Evolutionary conservation across 2,797 vertebrate genomes (phyloP).

Genomic region (Helicolenus hilgendorfi): DNA sequence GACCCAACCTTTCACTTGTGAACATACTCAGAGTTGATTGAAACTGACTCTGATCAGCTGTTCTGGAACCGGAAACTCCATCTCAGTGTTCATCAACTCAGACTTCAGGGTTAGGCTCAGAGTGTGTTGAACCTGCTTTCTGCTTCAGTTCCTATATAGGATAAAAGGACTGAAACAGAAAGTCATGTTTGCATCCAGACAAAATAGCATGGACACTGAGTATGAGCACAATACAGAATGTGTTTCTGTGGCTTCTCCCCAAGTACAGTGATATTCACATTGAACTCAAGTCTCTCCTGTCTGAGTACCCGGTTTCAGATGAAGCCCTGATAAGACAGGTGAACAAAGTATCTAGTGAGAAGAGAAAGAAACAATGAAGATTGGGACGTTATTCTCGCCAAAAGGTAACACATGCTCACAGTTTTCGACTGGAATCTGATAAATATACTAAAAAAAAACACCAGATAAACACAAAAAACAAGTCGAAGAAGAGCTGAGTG

Average conservation of each 20-base stretch:
- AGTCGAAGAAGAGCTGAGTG: not conserved
- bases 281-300: not conserved
- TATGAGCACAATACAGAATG: not conserved
- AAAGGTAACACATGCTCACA: not conserved
- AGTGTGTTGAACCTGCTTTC: too few relatives aligned
- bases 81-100: too few relatives aligned
- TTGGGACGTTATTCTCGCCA: not conserved
- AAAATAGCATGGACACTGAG: not conserved
- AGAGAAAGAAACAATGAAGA: not conserved
- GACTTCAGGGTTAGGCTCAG: too few relatives aligned
- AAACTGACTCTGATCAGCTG: too few relatives aligned
- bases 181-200: conserved; percentile 1
- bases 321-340: not conserved
- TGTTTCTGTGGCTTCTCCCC: not conserved
- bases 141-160: not conserved
- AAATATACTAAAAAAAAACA: not conserved
- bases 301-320: not conserved
- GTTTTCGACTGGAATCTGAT: not conserved
- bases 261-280: not conserved
- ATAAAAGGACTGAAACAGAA: conserved; percentile 3
- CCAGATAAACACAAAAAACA: not conserved
- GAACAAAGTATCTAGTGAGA: not conserved
- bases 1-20: too few relatives aligned
- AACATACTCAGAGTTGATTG: too few relatives aligned
- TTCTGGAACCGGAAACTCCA: too few relatives aligned